phyloP scores from a whole-genome alignment of 2,888 invertebrate species.

The Dinocampus coccinellae region DNA sequence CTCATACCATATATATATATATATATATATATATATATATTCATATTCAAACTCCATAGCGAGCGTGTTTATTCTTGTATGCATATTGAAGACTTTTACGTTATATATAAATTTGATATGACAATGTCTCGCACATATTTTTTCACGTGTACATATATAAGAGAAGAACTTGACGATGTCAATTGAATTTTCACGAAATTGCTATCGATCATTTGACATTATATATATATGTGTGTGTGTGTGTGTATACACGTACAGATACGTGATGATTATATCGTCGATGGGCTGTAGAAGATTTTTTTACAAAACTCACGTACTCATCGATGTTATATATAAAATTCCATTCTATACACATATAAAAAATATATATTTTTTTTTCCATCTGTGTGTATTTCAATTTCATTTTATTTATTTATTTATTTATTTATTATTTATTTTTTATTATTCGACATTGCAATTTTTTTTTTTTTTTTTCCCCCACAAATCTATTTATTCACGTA shows the following conservation, averaged over 20 bases:
- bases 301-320: constrained; percentile 16
- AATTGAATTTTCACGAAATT: constrained; percentile 40
- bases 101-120: neutral
- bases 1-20: constrained; percentile 20
- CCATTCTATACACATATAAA: neutral
- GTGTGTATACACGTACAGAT: constrained; percentile 12
- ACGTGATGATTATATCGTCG: neutral
- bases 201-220: constrained; percentile 45
- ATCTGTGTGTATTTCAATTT: neutral
- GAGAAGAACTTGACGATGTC: constrained; percentile 27
- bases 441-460: neutral
- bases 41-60: no score
- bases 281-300: neutral
- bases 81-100: neutral
- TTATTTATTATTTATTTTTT: neutral
- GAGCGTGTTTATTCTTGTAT: neutral
- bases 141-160: constrained; percentile 25
- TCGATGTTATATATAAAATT: neutral
- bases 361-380: neutral
- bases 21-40: neutral
- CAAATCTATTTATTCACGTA: neutral
- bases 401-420: no score
- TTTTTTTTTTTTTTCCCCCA: no score
- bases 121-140: constrained; percentile 21
- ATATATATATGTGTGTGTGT: constrained; percentile 24